phyloP scores from a whole-genome alignment of 2,888 invertebrate genomes.

The Nematopogon swammerdamellus region DNA sequence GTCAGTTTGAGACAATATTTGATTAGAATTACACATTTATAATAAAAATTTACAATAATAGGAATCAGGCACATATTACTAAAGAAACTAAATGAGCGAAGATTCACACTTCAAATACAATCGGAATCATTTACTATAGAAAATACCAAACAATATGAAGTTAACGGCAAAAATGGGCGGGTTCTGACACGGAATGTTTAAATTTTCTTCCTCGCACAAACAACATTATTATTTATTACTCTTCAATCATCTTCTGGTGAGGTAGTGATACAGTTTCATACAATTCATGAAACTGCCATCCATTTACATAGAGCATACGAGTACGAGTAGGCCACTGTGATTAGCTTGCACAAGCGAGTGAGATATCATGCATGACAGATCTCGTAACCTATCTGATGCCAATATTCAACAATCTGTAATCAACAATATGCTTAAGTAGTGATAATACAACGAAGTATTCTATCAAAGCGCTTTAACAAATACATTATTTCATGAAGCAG shows the following conservation, averaged over 20 bases:
- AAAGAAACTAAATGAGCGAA: conserved; percentile 25
- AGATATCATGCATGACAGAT: too few relatives aligned
- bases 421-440: too few relatives aligned
- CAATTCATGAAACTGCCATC: too few relatives aligned
- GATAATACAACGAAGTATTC: too few relatives aligned
- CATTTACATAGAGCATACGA: too few relatives aligned
- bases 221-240: not conserved
- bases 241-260: not conserved
- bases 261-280: not conserved
- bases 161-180: not conserved
- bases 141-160: not conserved
- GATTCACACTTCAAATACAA: conserved; percentile 12
- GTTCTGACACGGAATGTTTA: not conserved
- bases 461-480: too few relatives aligned
- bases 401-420: too few relatives aligned
- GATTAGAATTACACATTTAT: conserved; percentile 47
- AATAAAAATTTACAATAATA: conserved; percentile 52
- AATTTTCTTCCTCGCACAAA: not conserved
- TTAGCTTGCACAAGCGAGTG: too few relatives aligned
- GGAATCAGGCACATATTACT: conserved; percentile 52
- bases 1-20: conserved; percentile 51
- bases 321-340: too few relatives aligned
- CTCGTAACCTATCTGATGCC: too few relatives aligned
- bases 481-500: too few relatives aligned
- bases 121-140: not conserved